Evolutionary conservation across 2,888 invertebrate genomes (phyloP).

Genomic region (Himalopsyche anomala): DNA sequence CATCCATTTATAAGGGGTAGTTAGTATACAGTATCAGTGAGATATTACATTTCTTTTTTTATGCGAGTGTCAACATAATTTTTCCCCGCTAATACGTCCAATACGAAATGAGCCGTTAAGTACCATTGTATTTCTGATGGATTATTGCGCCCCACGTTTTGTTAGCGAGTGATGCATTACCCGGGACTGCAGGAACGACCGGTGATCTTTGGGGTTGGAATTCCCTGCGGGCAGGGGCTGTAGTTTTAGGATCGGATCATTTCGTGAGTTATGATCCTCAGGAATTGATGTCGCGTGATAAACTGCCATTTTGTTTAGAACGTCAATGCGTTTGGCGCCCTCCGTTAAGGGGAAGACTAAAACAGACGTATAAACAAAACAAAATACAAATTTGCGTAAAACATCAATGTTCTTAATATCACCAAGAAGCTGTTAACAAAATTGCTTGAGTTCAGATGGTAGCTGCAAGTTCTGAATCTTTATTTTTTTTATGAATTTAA

Average conservation of each 20-base stretch:
- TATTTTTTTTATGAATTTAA: no score
- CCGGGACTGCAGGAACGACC: not conserved
- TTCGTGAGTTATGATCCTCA: constrained; percentile 62
- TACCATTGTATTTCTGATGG: constrained; percentile 14
- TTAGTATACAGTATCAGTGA: no score
- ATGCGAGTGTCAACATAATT: not conserved
- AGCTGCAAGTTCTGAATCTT: no score
- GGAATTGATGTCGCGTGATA: constrained; percentile 65
- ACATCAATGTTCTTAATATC: not conserved
- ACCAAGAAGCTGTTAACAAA: not conserved
- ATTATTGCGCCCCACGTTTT: constrained; percentile 11
- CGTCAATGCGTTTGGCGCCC: constrained; percentile 9
- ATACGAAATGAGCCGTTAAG: constrained; percentile 10
- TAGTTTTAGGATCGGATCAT: constrained; percentile 26
- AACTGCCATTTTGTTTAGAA: constrained; percentile 49
- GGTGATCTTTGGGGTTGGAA: constrained; percentile 15
- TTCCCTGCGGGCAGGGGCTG: constrained; percentile 6
- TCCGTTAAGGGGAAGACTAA: not conserved
- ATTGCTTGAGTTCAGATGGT: not conserved
- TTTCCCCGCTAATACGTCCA: not conserved
- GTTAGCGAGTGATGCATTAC: constrained; percentile 10
- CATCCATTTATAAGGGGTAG: no score
- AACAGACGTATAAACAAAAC: not conserved
- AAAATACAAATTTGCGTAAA: not conserved
- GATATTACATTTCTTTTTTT: no score